Base-by-base conservation (phyloP, 2,888 invertebrate species). In the Sphaerophoria rueppellii region DNA sequence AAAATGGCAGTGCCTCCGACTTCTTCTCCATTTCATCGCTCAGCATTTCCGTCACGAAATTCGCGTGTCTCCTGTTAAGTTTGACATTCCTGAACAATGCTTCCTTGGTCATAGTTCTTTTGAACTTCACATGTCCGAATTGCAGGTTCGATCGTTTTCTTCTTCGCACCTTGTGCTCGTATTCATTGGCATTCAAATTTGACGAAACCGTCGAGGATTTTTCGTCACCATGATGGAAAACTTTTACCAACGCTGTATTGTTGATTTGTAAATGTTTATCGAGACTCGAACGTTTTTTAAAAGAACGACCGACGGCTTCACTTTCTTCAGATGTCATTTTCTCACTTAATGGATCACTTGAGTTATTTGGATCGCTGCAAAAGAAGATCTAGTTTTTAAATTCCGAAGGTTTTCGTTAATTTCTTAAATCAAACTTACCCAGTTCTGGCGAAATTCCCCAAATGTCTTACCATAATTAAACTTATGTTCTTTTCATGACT, bases 381-480 rank as follows among this genome's bases (percentile, higher is more conserved):
- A 24, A 24, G 2, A 24, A 24, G 2, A 2, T 24, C 24, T 24
- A 24, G 24, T 24, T 24, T 24, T 24, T 24, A 2, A 24, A 24
- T 24, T 24, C 24, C 24, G 24, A 24, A 24, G 3, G 24, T n/a
- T n/a, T 40, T 35, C 24, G 37, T 7, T 34, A 14, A 14, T 54
- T 55, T n/a, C 34, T 61, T 50, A n/a, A n/a, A 9, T n/a, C 7
- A 50, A 40, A 69, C 92, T 94, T 93, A 98, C 98, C 98, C 98
- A 86, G 95, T 95, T 92, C 95, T 95, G 85, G 96, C 96, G 89
- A 98, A 98, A 93, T 98, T 98, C 86, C 97, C 94, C 89, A 98
- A 94, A 92, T 96, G 97, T 89, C 95, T 95, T 88, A 97, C 95
- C 90, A 97, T 95, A 50, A 96, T 93, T 89, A 95, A 95, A 70